Evolutionary conservation across 1,140 invertebrate genomes (phyloP), one percentile per base, ranked within the genome.

Genomic region (Neocloeon triangulifer): DNA sequence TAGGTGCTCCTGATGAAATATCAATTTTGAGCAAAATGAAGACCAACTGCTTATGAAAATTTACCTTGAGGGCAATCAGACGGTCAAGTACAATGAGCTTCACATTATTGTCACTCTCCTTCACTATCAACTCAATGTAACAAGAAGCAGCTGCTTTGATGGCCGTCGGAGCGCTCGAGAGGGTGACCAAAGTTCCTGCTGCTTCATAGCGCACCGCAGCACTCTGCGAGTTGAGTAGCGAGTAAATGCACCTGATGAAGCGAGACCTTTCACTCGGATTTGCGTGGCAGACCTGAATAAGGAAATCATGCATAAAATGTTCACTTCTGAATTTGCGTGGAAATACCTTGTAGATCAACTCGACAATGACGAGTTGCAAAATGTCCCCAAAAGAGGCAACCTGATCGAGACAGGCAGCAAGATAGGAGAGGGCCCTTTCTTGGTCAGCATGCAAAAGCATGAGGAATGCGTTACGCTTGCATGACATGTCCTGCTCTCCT

Each of bases 21-120:
- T n/a, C n/a, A n/a, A n/a, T n/a, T n/a, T n/a, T n/a, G n/a, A n/a
- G n/a, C n/a, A n/a, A n/a, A n/a, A n/a, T n/a, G n/a, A n/a, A n/a
- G n/a, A n/a, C n/a, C n/a, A n/a, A n/a, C n/a, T n/a, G n/a, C n/a
- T n/a, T n/a, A n/a, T n/a, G n/a, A n/a, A n/a, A n/a, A n/a, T n/a
- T n/a, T n/a, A n/a, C n/a, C n/a, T 78, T 78, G 45, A 99, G 65
- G 2, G 77, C 73, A 43, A 94, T 78, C 31, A 98, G 60, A 28
- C 91, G 72, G 50, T 96, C 92, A 36, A 99, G 59, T 2, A 98
- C 92, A 44, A 99, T 98, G 27, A 99, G 60, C 58, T 99, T 99
- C 1, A 99, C 92, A 63, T 99, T 99, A 55, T 99, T 99, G 51
- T 99, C 95, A 54, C 88, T 95, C 56, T 98, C 94, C 58, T 97